Percentiles rank a stretch among this genome's conserved stretches.
Evolutionary conservation across 2,888 invertebrate species (phyloP).

Genomic region (Drosophila cognata): DNA sequence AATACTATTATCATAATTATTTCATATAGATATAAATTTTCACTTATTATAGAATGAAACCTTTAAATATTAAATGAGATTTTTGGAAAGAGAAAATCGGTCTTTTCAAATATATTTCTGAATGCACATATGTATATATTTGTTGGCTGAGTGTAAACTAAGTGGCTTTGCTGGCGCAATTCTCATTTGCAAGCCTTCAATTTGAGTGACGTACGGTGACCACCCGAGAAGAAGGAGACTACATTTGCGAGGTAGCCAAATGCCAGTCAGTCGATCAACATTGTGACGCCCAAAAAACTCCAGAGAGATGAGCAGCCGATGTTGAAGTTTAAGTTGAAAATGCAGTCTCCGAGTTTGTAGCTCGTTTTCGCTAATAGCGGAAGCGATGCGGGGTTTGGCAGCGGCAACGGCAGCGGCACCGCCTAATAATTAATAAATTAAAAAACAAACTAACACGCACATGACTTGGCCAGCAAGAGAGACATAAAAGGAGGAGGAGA

Average conservation of each 20-base stretch:
- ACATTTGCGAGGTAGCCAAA: slow-evolving; percentile 67
- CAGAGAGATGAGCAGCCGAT: slow-evolving; percentile 16
- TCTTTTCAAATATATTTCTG: not conserved
- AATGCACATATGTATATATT: not conserved
- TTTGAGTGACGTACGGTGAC: slow-evolving; percentile 76
- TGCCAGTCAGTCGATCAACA: slow-evolving; percentile 59
- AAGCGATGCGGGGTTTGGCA: slow-evolving; percentile 59
- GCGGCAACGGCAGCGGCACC: slow-evolving; percentile 37
- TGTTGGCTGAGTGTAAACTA: not conserved
- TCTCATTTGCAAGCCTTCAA: slow-evolving; percentile 79
- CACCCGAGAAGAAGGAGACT: slow-evolving; percentile 66
- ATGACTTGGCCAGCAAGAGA: slow-evolving; percentile 43
- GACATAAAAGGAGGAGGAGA: not conserved
- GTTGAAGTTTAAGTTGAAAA: not conserved
- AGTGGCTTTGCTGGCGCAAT: slow-evolving; percentile 44
- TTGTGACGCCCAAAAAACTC: slow-evolving; percentile 29
- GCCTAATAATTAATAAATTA: slow-evolving; percentile 79
- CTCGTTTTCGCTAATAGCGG: slow-evolving; percentile 71
- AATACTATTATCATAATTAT: not conserved
- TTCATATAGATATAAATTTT: not conserved
- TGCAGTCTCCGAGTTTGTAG: slow-evolving; percentile 2
- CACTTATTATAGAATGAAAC: not conserved
- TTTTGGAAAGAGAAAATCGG: not conserved
- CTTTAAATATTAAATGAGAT: not conserved
- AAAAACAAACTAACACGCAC: slow-evolving; percentile 74